Base-by-base conservation (phyloP, 2,113 vertebrate species). In the Procavia capensis region DNA sequence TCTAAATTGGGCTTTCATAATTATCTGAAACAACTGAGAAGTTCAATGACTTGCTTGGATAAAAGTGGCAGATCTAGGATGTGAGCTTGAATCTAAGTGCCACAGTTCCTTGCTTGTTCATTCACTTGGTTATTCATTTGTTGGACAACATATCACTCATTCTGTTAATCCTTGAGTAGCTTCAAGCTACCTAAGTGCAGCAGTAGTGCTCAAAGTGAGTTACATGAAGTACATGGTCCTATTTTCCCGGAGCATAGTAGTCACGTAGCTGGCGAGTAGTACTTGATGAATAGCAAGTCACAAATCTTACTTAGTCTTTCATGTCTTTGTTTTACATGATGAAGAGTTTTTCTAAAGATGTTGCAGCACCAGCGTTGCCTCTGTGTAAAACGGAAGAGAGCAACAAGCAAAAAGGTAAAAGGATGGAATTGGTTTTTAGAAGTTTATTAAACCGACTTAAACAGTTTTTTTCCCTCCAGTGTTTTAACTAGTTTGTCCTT, bases 321-420 rank as follows among this genome's bases (percentile, higher is more conserved):
- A 41, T 76, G 91, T 95, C 74, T 92, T 96, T 59, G 29, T 82
- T 95, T 63, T 43, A 61, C 63, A 39, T 75, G 61, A 76, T 66
- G 34, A 93, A 99, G 98, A 90, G 45, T 72, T 94, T 86, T 95
- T 43, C 95, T 91, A 66, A 93, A 88, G 96, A 97, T 89, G 54
- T 68, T 94, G 39, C 84, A 97, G 75, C 83, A 29, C 92, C 92
- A 85, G 39, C 59, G 70, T 79, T 94, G 88, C 27, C 85, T 97
- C 97, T 95, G 13, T 59, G 91, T 94, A 88, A 95, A 20, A 83
- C 68, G 74, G 97, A 97, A 96, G 95, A 96, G 7, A 97, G 29
- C 85, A 97, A 90, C 78, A 97, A 25, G 94, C 59, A 84, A 88
- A 68, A 98, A 98, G 98, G 99, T 99, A 97, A 98, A 92, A 88